Evolutionary conservation across 2,797 vertebrate species (phyloP), one percentile per base, ranked within the genome.

Genomic region (Menidia menidia): DNA sequence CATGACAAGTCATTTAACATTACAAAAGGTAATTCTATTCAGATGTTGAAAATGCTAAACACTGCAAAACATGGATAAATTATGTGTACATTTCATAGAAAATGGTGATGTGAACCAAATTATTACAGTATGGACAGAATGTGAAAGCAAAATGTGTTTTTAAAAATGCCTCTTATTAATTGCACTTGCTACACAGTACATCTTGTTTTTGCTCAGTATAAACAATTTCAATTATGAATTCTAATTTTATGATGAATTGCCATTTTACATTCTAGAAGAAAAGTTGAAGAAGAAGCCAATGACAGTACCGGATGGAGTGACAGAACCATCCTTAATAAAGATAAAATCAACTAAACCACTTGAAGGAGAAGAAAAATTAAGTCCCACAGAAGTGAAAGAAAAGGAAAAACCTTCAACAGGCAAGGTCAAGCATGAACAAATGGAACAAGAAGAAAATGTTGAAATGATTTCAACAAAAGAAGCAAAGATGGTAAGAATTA

Each of bases 181-280:
- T 25, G 25, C 25, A 25, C 25, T 25, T 25, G 25, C 25, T 25
- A 25, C 25, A 25, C 25, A 25, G 25, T 25, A 25, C 1, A 25
- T 25, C 25, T 25, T 25, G 25, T 25, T 25, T 25, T 25, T 25
- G 25, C 25, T 25, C 25, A 25, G 25, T 1, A 25, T 25, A 25
- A 25, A 25, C 25, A 25, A 1, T 25, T 25, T 25, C 25, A 25
- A 25, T 25, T 25, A 25, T 25, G 25, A 25, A 2, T 25, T 25
- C 1, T 25, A 25, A 25, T 25, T 25, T 1, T 25, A 1, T 25
- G 25, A 25, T 25, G 25, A 25, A 25, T 25, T 1, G n/a, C n/a
- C n/a, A n/a, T n/a, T 12, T 2, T 39, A 78, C 6, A 6, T 68
- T 86, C 80, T 59, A 83, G 76, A 81, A 78, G 48, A 81, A 80